phyloP scores from a whole-genome alignment of 2,888 invertebrate genomes.

The Dasypolia templi region DNA sequence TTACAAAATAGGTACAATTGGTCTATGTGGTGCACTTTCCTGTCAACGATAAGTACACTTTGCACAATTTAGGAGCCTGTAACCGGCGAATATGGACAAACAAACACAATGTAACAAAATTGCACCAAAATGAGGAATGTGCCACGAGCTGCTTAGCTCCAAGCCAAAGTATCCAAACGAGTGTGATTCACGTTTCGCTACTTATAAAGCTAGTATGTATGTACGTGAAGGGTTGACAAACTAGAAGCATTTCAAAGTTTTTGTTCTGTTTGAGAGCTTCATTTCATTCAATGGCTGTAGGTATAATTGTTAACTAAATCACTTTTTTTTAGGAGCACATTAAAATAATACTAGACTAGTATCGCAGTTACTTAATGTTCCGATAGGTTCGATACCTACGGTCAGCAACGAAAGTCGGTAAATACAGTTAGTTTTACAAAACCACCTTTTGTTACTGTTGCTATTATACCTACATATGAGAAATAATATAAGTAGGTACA shows the following conservation, averaged over 20 bases:
- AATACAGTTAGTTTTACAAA: neutral
- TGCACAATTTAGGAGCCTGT: conserved; percentile 60
- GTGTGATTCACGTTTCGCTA: conserved; percentile 51
- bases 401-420: neutral
- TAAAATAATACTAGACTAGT: neutral
- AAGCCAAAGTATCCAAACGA: conserved; percentile 17
- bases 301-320: no score
- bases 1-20: neutral
- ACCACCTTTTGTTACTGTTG: neutral
- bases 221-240: neutral
- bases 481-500: neutral
- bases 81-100: conserved; percentile 72
- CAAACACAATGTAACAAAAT: conserved; percentile 76
- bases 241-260: neutral
- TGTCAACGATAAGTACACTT: conserved; percentile 70
- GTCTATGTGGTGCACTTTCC: conserved; percentile 46
- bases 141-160: conserved; percentile 51
- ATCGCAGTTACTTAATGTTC: no score
- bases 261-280: neutral
- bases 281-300: neutral
- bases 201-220: no score
- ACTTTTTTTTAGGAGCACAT: neutral
- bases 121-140: conserved; percentile 73
- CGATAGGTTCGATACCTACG: neutral
- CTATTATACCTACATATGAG: neutral